Evolutionary conservation across 2,888 invertebrate species (phyloP).

Genomic region (Hypomecis atomaria): DNA sequence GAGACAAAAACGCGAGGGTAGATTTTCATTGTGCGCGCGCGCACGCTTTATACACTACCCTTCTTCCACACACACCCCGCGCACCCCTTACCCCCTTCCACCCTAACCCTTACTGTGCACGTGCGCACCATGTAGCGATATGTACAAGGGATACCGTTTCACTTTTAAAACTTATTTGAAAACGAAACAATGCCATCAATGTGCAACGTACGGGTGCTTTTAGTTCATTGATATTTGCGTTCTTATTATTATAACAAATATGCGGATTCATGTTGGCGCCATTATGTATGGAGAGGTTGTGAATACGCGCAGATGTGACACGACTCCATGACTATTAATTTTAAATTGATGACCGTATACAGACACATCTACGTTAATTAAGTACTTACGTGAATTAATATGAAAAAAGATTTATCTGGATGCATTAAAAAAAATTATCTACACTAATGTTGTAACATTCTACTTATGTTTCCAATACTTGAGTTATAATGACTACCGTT

Average conservation of each 20-base stretch:
- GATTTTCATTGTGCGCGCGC: conserved; percentile 63
- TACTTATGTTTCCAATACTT: too few relatives aligned
- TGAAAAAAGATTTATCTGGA: too few relatives aligned
- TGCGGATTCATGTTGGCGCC: conserved; percentile 12
- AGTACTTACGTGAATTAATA: too few relatives aligned
- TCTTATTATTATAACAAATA: conserved; percentile 30
- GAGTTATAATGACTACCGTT: too few relatives aligned
- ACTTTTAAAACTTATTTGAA: conserved; percentile 49
- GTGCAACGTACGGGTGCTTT: conserved; percentile 24
- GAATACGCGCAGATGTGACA: conserved; percentile 14
- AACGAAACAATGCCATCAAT: conserved; percentile 35
- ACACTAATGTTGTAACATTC: too few relatives aligned
- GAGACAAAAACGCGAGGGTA: conserved; percentile 54
- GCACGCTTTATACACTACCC: conserved; percentile 41
- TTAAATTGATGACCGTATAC: background rate
- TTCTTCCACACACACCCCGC: conserved; percentile 32
- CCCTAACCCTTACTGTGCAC: conserved; percentile 52
- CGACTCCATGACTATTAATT: background rate
- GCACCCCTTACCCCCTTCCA: conserved; percentile 6
- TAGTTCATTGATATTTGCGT: conserved; percentile 25
- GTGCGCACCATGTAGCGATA: conserved; percentile 44
- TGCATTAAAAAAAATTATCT: too few relatives aligned
- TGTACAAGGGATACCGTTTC: conserved; percentile 53
- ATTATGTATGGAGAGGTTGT: conserved; percentile 8
- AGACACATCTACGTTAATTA: too few relatives aligned